These are phyloP conservation scores for Vanessa tameamea DNA, from an alignment of 1,140 invertebrate genomes.

Conservation along the genomic window DNA sequence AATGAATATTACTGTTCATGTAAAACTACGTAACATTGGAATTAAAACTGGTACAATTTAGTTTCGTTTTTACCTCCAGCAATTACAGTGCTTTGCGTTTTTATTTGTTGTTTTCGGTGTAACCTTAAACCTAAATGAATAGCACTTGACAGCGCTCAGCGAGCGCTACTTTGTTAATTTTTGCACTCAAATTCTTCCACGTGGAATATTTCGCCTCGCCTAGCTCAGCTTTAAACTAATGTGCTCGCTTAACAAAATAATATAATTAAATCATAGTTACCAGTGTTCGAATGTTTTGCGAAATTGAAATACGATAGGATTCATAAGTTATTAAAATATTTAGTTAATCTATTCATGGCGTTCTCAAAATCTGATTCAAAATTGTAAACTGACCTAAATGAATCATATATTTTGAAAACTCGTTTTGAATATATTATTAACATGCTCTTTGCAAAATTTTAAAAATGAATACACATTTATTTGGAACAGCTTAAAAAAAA, in stretches of 20 bases:
- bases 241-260: slow-evolving; percentile 4
- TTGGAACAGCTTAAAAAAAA: no score
- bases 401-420: no score
- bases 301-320: not conserved
- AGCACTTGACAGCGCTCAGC: slow-evolving; percentile 2
- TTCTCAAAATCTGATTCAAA: no score
- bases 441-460: no score
- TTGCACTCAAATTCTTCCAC: slow-evolving; percentile 19
- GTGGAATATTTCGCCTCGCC: slow-evolving; percentile 8
- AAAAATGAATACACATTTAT: no score
- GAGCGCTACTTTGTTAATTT: slow-evolving; percentile 15
- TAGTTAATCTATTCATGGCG: no score
- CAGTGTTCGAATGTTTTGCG: not conserved
- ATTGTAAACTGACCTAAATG: no score
- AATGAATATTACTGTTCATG: no score
- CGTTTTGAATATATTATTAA: no score
- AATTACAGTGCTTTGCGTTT: slow-evolving; percentile 12
- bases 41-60: not conserved
- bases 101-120: not conserved
- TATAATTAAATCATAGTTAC: not conserved
- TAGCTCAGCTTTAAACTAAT: not conserved
- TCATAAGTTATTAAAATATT: not conserved
- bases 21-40: not conserved
- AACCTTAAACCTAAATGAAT: slow-evolving; percentile 19
- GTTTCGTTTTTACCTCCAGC: not conserved